These are phyloP conservation scores for Scaptomyza tumidula DNA, from an alignment of 2,888 invertebrate genomes.

Conservation along the genomic window DNA sequence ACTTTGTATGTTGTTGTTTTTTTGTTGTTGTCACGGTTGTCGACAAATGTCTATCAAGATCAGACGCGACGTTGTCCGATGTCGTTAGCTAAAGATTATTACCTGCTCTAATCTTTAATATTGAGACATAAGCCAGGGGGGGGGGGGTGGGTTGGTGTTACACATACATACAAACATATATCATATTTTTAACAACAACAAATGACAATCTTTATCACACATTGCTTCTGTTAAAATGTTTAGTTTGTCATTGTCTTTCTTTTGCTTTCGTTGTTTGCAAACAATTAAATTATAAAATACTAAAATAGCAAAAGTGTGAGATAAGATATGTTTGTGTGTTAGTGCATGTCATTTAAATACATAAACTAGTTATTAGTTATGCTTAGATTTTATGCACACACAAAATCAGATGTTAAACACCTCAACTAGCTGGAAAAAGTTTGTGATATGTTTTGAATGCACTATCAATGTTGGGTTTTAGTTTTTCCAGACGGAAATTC, in stretches of 20 bases:
- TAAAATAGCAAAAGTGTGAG: slow-evolving; percentile 12
- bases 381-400: slow-evolving; percentile 7
- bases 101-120: slow-evolving; percentile 44
- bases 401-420: background rate
- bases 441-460: slow-evolving; percentile 19
- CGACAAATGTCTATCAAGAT: slow-evolving; percentile 38
- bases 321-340: slow-evolving; percentile 8
- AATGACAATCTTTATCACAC: slow-evolving; percentile 37
- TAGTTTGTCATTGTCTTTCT: slow-evolving; percentile 26
- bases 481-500: background rate
- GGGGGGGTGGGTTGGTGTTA: background rate
- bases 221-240: slow-evolving; percentile 65
- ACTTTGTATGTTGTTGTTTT: background rate
- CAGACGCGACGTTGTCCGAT: slow-evolving; percentile 3
- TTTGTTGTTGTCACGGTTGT: slow-evolving; percentile 18
- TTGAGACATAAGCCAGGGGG: slow-evolving; percentile 6
- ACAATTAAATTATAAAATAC: slow-evolving; percentile 32
- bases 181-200: slow-evolving; percentile 14
- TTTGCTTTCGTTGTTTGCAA: slow-evolving; percentile 35
- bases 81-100: slow-evolving; percentile 51
- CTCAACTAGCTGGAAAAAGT: slow-evolving; percentile 1
- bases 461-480: slow-evolving; percentile 30
- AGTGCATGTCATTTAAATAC: background rate
- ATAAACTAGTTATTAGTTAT: slow-evolving; percentile 33
- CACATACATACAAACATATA: background rate